These are phyloP conservation scores for Caenorhabditis angaria DNA, from an alignment of 2,888 invertebrate species.

Conservation along the genomic window DNA sequence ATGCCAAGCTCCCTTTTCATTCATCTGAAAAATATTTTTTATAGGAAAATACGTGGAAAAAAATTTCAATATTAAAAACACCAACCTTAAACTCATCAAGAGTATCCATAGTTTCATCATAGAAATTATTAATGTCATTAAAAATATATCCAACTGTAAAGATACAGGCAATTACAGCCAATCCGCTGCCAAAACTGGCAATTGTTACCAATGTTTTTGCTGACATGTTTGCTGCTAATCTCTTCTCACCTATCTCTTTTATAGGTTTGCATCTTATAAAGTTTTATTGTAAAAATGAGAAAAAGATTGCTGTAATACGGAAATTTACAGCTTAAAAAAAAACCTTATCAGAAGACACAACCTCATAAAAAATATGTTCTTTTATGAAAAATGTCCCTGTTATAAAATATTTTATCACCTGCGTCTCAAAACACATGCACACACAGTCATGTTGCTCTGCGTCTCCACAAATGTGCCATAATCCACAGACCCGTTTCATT, in stretches of 20 bases:
- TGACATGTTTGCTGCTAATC: not conserved
- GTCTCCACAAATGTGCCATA: not conserved
- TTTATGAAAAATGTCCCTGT: not conserved
- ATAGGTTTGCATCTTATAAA: too few relatives aligned
- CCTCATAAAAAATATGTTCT: too few relatives aligned
- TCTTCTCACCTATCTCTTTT: too few relatives aligned
- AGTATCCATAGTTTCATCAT: constrained; percentile 47
- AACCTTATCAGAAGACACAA: too few relatives aligned
- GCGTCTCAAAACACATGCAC: too few relatives aligned
- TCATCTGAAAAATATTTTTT: not conserved
- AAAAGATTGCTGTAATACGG: too few relatives aligned
- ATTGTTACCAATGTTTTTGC: constrained; percentile 42
- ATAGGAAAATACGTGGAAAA: not conserved
- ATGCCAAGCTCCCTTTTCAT: constrained; percentile 23
- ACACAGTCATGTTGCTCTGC: not conserved
- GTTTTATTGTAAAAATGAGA: too few relatives aligned
- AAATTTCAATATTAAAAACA: too few relatives aligned
- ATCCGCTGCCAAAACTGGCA: constrained; percentile 42
- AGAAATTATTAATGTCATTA: constrained; percentile 56
- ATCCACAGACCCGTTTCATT: not conserved
- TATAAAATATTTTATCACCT: too few relatives aligned
- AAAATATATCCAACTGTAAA: constrained; percentile 47
- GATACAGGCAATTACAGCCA: constrained; percentile 45
- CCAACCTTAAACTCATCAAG: constrained; percentile 48
- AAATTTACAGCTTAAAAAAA: too few relatives aligned